Percentiles rank a stretch among this genome's conserved stretches.
Evolutionary conservation across 2,113 vertebrate species (phyloP).

Genomic region (Galemys pyrenaicus): DNA sequence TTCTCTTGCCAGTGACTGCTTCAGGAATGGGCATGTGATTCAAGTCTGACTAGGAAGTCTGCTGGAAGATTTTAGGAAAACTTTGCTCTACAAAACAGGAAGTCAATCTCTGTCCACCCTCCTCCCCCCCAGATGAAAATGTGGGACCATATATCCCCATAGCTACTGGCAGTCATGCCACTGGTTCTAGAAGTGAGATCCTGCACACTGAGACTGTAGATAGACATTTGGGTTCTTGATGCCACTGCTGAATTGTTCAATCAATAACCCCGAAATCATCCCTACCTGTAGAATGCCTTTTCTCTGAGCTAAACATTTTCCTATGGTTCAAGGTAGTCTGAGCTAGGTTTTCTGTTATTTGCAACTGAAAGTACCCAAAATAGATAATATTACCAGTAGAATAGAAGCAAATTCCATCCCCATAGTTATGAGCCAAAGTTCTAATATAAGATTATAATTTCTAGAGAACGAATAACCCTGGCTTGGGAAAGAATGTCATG

Average conservation of each 20-base stretch:
- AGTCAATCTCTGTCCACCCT: background rate
- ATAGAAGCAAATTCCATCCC: background rate
- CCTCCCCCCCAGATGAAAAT: background rate
- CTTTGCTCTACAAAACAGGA: slow-evolving; percentile 1
- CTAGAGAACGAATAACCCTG: background rate
- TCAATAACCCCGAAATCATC: background rate
- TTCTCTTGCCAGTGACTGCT: background rate
- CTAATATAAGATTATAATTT: background rate
- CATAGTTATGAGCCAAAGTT: background rate
- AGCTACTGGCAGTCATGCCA: background rate
- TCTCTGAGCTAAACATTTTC: background rate
- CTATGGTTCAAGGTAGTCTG: background rate
- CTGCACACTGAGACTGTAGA: background rate
- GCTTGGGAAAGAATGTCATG: background rate
- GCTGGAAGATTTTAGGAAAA: background rate
- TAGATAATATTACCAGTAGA: background rate
- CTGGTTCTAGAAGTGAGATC: background rate
- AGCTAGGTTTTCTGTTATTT: slow-evolving; percentile 7
- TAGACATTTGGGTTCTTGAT: background rate
- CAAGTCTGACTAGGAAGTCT: background rate
- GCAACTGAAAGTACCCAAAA: background rate
- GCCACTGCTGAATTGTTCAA: background rate
- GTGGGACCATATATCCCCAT: background rate
- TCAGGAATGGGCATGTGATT: background rate
- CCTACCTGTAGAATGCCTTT: background rate